phyloP scores from a whole-genome alignment of 2,113 vertebrate species.

The Hoplias malabaricus region DNA sequence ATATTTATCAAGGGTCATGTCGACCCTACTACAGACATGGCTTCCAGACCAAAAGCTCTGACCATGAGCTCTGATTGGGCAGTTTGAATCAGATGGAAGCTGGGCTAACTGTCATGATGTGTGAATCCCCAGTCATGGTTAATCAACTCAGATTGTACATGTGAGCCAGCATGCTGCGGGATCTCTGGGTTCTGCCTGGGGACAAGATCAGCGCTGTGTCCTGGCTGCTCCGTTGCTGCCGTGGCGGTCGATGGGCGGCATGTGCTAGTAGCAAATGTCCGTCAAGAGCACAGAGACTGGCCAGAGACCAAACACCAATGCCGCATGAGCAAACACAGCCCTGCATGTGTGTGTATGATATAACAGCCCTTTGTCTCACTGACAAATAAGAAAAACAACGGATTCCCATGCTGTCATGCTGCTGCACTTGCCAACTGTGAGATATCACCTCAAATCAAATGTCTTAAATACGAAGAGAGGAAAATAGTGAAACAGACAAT shows the following conservation, averaged over 20 bases:
- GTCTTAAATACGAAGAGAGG: too few relatives aligned
- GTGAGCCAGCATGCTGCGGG: conserved; percentile 12
- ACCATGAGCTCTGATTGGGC: background rate
- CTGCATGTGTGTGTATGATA: background rate
- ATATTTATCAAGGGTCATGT: background rate
- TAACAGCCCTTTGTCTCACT: background rate
- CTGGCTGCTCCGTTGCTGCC: conserved; percentile 4
- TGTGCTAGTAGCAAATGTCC: conserved; percentile 25
- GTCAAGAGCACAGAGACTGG: background rate
- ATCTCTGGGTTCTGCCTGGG: conserved; percentile 1
- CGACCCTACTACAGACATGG: background rate
- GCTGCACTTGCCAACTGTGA: background rate
- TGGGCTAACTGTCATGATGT: background rate
- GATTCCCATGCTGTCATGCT: background rate
- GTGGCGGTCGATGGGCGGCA: conserved; percentile 6
- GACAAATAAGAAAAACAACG: background rate
- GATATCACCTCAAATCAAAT: background rate
- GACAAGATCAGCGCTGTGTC: conserved; percentile 6
- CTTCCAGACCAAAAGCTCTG: background rate
- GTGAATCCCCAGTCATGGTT: conserved; percentile 8
- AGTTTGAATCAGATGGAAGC: background rate
- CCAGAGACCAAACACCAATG: background rate
- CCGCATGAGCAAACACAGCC: background rate
- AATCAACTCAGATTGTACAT: conserved; percentile 12
- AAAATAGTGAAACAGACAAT: too few relatives aligned